Base-by-base conservation (phyloP, 2,888 invertebrate genomes). In the Ornithoptera priamus region DNA sequence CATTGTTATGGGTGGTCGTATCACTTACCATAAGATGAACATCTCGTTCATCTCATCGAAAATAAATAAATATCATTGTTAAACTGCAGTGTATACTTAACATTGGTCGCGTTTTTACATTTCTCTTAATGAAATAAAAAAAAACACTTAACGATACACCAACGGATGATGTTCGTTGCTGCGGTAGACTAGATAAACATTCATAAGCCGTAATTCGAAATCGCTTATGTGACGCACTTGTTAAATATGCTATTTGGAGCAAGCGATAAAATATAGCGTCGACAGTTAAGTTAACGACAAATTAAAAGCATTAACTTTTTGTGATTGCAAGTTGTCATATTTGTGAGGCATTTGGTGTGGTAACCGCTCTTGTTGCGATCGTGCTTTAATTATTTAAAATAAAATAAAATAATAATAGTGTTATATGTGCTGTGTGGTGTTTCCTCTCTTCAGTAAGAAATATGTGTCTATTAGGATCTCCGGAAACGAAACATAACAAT, bases 161-260 rank as follows among this genome's bases (percentile, higher is more conserved):
- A 3, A n/a, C 42, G 42, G 30, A 65, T 59, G 68, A 69, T 30
- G 65, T n/a, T 60, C 22, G 60, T 65, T 62, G 39, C 57, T 53
- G 50, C 67, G 36, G 46, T 18, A 70, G 77, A 78, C 73, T 59
- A 72, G 74, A 73, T 71, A 72, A 73, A 73, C 72, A 65, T 69
- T 65, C 67, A 61, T 64, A 71, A 73, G 72, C 76, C 76, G 76
- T 78, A 75, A 73, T 79, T 80, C 74, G 73, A 76, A 81, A 82
- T 84, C 81, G 80, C 81, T 81, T 81, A 80, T 77, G 78, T 84
- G 85, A 89, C 87, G 87, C 82, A 84, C 80, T 84, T 78, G 76
- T 77, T 80, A 83, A 84, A 81, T 80, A 80, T 76, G 75, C 80
- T 81, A 88, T 89, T 88, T 85, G 70, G 88, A 85, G 76, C 88